These are phyloP conservation scores for fruit fly (Drosophila melanogaster) DNA, from an alignment of 1,140 invertebrate species.

Conservation along the genomic window Release_6_plus_ISO1_MT NC_004354.4:19116001-19116500, in stretches of 20 bases:
- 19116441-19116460: too few relatives aligned
- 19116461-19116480: too few relatives aligned
- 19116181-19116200: background rate
- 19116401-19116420: background rate
- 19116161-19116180: too few relatives aligned
- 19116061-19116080: constrained; percentile 35
- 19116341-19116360: background rate
- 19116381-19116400: too few relatives aligned
- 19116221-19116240: background rate
- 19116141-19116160: background rate
- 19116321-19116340: constrained; percentile 65
- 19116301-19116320: constrained; percentile 74
- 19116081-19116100: constrained; percentile 72
- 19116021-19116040: background rate
- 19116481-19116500: too few relatives aligned
- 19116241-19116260: background rate
- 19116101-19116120: constrained; percentile 76
- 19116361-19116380: constrained; percentile 2
- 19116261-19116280: constrained; percentile 21
- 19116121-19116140: constrained; percentile 36
- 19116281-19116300: constrained; percentile 78
- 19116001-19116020: background rate
- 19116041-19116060: constrained; percentile 25
- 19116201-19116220: background rate
- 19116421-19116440: too few relatives aligned